Base-by-base conservation (phyloP, 2,888 invertebrate genomes). In the Caenorhabditis zanzibari region DNA sequence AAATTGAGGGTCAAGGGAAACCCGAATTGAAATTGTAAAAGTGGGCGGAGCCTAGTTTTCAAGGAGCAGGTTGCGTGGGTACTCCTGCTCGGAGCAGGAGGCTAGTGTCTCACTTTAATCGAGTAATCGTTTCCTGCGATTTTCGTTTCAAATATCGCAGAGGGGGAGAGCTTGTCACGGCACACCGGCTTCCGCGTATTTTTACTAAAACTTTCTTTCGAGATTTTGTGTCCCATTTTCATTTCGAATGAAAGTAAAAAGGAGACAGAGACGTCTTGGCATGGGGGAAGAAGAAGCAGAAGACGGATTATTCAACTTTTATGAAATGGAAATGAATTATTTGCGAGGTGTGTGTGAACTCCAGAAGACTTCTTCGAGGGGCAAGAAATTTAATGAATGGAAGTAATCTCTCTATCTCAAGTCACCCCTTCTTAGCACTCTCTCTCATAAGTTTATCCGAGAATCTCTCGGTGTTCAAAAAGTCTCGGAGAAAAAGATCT, bases 101-200 rank as follows among this genome's bases (percentile, higher is more conserved):
- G 22, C 64, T 59, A 66, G 59, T 81, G 72, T 81, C 73, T 73
- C 80, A 81, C 80, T 81, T 81, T 81, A 81, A 81, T 81, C 75
- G 81, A 81, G 81, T 81, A 81, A 81, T 81, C 75, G 81, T 71
- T 81, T 82, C 82, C 82, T 82, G 82, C 82, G 82, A 82, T 82
- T 82, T 82, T 81, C 80, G 80, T 81, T 81, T 81, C 80, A 81
- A 80, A 80, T 74, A 54, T 61, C 49, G 35, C n/a, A 10, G 6
- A 22, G 1, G n/a, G 28, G 19, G 38, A 24, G 58, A 22, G 54
- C 77, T 69, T 77, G 77, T 77, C 77, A 77, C 76, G 38, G 32
- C 32, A 75, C 35, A 71, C 71, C 38, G 54, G 49, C 69, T 77
- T 77, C 77, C 77, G 77, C 59, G 68, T 77, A 76, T 76, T 77